A percentile compares a stretch with the other conserved stretches of the same genome.
phyloP scores from a whole-genome alignment of 2,888 invertebrate species.

The Eupeodes latifasciatus region DNA sequence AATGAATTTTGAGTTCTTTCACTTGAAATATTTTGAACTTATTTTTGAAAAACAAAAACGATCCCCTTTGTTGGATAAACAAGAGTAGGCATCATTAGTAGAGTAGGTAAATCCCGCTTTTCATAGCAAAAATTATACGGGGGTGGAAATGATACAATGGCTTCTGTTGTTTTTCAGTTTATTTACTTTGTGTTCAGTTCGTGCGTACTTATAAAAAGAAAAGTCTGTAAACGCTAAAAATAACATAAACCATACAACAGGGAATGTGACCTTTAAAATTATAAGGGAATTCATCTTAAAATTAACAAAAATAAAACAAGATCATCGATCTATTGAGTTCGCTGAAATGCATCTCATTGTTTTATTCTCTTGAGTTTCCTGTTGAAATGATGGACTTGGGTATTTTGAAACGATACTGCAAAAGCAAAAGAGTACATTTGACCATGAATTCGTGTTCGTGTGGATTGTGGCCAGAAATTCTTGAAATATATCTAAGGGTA shows the following conservation, averaged over 20 bases:
- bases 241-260: conserved; percentile 2
- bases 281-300: conserved; percentile 56
- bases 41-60: conserved; percentile 12
- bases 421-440: conserved; percentile 18
- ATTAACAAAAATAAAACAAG: neutral
- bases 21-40: conserved; percentile 33
- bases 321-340: conserved; percentile 41
- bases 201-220: conserved; percentile 13
- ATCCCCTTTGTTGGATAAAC: conserved; percentile 11
- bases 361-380: conserved; percentile 12
- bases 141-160: conserved; percentile 16
- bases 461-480: conserved; percentile 25
- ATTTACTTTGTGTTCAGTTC: conserved; percentile 48
- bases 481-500: conserved; percentile 20
- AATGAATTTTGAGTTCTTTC: conserved; percentile 32
- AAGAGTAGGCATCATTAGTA: neutral
- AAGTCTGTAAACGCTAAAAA: conserved; percentile 28
- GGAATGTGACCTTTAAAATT: conserved; percentile 71
- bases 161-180: conserved; percentile 44
- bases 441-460: conserved; percentile 48
- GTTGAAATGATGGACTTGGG: conserved; percentile 3
- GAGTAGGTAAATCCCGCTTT: neutral
- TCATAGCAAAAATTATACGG: neutral
- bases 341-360: conserved; percentile 35
- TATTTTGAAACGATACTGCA: neutral